phyloP scores from a whole-genome alignment of 2,797 vertebrate species.

The Thamnophis elegans region DNA sequence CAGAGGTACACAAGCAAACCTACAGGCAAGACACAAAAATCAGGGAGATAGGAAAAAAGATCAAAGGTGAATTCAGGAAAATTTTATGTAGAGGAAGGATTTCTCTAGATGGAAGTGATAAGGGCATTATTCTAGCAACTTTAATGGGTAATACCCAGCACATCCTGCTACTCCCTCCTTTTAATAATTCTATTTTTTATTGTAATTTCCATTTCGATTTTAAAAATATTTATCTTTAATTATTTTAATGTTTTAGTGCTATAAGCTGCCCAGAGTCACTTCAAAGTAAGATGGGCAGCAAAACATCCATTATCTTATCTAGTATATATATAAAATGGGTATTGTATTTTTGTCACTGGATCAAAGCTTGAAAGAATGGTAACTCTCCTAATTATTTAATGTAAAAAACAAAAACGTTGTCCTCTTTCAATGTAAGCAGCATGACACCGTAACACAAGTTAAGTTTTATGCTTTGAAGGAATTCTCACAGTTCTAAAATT shows the following conservation, averaged over 20 bases:
- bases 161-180: not conserved
- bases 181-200: not conserved
- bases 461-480: constrained; percentile 1
- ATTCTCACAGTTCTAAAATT: constrained; percentile 9
- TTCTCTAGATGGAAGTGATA: not conserved
- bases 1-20: not conserved
- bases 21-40: not conserved
- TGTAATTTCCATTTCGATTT: not conserved
- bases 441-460: not conserved
- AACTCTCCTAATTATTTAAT: not conserved
- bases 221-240: not conserved
- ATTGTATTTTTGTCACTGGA: not conserved
- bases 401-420: constrained; percentile 14
- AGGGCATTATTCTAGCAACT: not conserved
- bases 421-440: constrained; percentile 3
- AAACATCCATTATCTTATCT: not conserved
- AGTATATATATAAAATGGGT: not conserved
- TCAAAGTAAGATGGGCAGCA: not conserved
- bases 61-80: not conserved
- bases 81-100: not conserved
- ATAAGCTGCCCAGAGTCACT: not conserved
- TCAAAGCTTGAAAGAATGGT: not conserved
- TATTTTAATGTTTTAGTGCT: not conserved
- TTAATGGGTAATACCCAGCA: not conserved
- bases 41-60: not conserved